phyloP scores from a whole-genome alignment of 1,140 invertebrate species.

The Papilio polytes region DNA sequence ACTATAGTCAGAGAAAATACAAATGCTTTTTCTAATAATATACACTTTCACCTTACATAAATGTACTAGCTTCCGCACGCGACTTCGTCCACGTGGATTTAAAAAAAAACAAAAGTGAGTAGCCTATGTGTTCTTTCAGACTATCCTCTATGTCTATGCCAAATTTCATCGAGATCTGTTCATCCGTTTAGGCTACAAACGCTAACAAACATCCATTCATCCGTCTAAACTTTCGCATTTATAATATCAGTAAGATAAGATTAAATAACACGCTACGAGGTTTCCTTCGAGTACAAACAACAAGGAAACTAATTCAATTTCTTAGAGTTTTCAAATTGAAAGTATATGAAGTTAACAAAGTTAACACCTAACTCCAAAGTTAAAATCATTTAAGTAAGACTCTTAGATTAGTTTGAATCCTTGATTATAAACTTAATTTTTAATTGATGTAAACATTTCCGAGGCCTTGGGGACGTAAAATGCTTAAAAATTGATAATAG shows the following conservation, averaged over 20 bases:
- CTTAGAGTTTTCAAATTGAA: constrained; percentile 17
- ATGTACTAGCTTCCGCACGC: too few relatives aligned
- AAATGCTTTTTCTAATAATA: not conserved
- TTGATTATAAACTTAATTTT: not conserved
- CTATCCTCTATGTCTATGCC: too few relatives aligned
- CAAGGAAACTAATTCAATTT: not conserved
- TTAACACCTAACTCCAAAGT: not conserved
- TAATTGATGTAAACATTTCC: not conserved
- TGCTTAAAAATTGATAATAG: not conserved
- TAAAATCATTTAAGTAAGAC: not conserved
- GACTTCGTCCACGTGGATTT: too few relatives aligned
- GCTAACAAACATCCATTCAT: too few relatives aligned
- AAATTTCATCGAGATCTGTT: too few relatives aligned
- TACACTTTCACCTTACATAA: not conserved
- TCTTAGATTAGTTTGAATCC: constrained; percentile 1
- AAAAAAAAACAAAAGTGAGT: too few relatives aligned
- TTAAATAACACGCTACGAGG: not conserved
- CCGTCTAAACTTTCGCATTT: too few relatives aligned
- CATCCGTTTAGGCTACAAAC: too few relatives aligned
- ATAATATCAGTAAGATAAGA: too few relatives aligned
- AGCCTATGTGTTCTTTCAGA: too few relatives aligned
- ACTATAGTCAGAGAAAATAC: too few relatives aligned
- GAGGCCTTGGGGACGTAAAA: not conserved
- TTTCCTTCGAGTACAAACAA: not conserved
- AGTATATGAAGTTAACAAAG: not conserved